Evolutionary conservation across 2,113 vertebrate genomes (phyloP).

Genomic region (Macrotus californicus): DNA sequence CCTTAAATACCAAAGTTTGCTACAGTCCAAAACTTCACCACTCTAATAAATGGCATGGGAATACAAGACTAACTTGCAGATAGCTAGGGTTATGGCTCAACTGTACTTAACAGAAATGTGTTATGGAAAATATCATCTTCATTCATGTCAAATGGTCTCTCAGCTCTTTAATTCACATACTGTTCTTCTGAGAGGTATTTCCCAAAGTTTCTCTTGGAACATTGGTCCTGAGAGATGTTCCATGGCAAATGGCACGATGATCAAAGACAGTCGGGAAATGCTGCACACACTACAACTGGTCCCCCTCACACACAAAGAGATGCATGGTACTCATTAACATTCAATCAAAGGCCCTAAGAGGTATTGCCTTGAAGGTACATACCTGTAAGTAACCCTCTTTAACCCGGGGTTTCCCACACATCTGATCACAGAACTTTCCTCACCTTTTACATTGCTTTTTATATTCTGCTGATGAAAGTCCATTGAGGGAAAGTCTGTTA

Average conservation of each 20-base stretch:
- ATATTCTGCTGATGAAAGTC: not conserved
- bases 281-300: not conserved
- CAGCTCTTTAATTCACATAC: not conserved
- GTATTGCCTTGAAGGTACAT: not conserved
- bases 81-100: not conserved
- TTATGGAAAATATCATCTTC: not conserved
- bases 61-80: not conserved
- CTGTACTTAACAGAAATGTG: not conserved
- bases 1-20: not conserved
- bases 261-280: not conserved
- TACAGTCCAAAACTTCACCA: not conserved
- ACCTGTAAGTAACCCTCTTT: not conserved
- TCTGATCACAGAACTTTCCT: not conserved
- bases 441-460: not conserved
- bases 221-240: not conserved
- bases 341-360: not conserved
- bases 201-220: not conserved
- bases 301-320: not conserved
- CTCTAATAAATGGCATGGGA: not conserved
- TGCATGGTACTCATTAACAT: not conserved
- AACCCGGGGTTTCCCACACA: not conserved
- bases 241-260: not conserved
- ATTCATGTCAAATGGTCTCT: not conserved
- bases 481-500: conserved; percentile 25
- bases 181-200: not conserved